phyloP scores from a whole-genome alignment of 2,888 invertebrate species.

The Carcina quercana region DNA sequence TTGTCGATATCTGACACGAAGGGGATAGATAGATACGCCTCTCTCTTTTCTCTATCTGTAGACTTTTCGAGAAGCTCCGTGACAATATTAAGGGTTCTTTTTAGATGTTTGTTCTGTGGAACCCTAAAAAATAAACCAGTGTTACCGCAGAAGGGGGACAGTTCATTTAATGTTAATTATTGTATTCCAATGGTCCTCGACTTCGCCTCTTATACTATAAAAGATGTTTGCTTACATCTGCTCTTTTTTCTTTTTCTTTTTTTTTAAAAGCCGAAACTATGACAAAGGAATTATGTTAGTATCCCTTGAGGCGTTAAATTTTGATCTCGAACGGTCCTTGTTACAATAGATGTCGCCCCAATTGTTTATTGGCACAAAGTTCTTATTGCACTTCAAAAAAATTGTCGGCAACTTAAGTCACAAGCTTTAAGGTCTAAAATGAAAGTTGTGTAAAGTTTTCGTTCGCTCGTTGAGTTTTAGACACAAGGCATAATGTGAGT shows the following conservation, averaged over 20 bases:
- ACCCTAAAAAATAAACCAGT: slow-evolving; percentile 1
- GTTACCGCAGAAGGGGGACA: slow-evolving; percentile 5
- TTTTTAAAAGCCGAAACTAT: slow-evolving; percentile 5
- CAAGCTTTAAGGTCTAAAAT: background rate
- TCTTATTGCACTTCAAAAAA: background rate
- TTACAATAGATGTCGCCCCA: slow-evolving; percentile 10
- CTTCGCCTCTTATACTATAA: slow-evolving; percentile 10
- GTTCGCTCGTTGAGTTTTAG: background rate
- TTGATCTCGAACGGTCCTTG: slow-evolving; percentile 9
- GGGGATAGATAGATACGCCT: no score
- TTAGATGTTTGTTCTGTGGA: no score
- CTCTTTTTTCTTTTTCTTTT: slow-evolving; percentile 10
- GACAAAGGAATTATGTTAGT: slow-evolving; percentile 8
- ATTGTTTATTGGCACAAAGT: slow-evolving; percentile 4
- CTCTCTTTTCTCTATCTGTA: no score
- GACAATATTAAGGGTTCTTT: no score
- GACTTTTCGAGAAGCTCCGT: no score
- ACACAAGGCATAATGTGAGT: background rate
- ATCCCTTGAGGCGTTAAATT: slow-evolving; percentile 13
- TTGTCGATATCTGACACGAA: no score
- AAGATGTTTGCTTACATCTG: slow-evolving; percentile 11
- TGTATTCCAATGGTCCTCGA: slow-evolving; percentile 9
- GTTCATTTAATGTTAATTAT: slow-evolving; percentile 15
- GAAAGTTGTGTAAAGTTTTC: background rate
- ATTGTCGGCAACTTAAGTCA: background rate